Conservation (phyloP, 1,140 invertebrate genomes). For the Drosophila mojavensis region DNA sequence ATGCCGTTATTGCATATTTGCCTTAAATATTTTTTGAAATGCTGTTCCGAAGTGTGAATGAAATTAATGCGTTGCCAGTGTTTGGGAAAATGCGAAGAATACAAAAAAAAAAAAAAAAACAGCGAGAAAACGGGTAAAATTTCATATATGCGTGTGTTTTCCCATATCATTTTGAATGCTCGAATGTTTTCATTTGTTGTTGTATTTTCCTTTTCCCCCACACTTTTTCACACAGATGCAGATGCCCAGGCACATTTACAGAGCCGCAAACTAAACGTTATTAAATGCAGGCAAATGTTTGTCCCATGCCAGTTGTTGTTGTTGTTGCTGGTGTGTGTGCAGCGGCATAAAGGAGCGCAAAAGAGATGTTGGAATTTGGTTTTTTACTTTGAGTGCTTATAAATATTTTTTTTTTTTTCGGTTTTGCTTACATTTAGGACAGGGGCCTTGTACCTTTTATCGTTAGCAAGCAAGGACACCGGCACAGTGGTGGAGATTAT, state of each 20-base stretch:
- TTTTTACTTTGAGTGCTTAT: slow-evolving; percentile 62
- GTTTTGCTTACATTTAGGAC: slow-evolving; percentile 69
- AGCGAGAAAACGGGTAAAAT: slow-evolving; percentile 53
- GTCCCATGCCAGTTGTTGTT: slow-evolving; percentile 61
- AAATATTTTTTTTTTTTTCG: slow-evolving; percentile 40
- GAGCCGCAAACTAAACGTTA: slow-evolving; percentile 68
- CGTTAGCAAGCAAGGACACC: slow-evolving; percentile 18
- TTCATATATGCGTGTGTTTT: slow-evolving; percentile 54
- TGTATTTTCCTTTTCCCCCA: slow-evolving; percentile 36
- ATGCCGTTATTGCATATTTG: slow-evolving; percentile 81
- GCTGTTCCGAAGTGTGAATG: slow-evolving; percentile 73
- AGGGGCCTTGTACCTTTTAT: slow-evolving; percentile 8
- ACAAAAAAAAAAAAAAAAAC: background rate
- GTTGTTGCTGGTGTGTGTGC: slow-evolving; percentile 45
- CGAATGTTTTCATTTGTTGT: slow-evolving; percentile 43
- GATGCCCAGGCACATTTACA: slow-evolving; percentile 51
- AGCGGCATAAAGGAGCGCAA: slow-evolving; percentile 54
- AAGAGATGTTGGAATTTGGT: slow-evolving; percentile 47
- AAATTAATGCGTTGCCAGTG: slow-evolving; percentile 76
- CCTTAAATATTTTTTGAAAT: slow-evolving; percentile 75
- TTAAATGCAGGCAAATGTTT: slow-evolving; percentile 76
- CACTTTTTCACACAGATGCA: slow-evolving; percentile 53
- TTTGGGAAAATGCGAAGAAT: slow-evolving; percentile 3
- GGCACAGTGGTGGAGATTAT: slow-evolving; percentile 26
- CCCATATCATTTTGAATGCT: slow-evolving; percentile 70